phyloP scores from a whole-genome alignment of 2,113 vertebrate species.

The Heterotilapia buettikoferi region DNA sequence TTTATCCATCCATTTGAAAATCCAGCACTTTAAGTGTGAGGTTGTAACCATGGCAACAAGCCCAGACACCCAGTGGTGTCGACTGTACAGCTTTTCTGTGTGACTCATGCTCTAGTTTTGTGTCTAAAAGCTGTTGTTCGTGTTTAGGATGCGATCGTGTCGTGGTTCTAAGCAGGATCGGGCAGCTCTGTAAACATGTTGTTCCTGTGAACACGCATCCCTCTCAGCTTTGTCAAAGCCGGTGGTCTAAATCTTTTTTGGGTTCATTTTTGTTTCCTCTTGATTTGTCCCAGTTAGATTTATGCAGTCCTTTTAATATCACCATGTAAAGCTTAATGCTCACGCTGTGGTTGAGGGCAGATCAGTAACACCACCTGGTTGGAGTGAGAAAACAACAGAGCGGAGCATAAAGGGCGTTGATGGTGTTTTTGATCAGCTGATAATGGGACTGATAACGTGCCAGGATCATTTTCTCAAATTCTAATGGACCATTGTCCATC shows the following conservation, averaged over 20 bases:
- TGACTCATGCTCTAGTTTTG: background rate
- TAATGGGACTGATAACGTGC: background rate
- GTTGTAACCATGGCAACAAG: constrained; percentile 66
- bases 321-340: background rate
- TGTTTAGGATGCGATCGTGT: background rate
- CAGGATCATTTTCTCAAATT: background rate
- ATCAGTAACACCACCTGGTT: background rate
- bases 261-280: background rate
- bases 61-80: background rate
- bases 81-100: background rate
- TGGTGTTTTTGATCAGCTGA: background rate
- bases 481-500: background rate
- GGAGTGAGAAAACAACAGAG: background rate
- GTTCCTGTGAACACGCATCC: background rate
- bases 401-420: background rate
- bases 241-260: background rate
- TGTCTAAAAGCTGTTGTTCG: background rate
- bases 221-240: background rate
- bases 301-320: background rate
- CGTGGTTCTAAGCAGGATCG: background rate
- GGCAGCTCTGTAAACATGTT: background rate
- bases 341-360: background rate
- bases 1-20: background rate
- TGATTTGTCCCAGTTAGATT: background rate
- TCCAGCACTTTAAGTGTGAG: constrained; percentile 24